Conservation (phyloP, 2,888 invertebrate species). For the Agriopis marginaria region DNA sequence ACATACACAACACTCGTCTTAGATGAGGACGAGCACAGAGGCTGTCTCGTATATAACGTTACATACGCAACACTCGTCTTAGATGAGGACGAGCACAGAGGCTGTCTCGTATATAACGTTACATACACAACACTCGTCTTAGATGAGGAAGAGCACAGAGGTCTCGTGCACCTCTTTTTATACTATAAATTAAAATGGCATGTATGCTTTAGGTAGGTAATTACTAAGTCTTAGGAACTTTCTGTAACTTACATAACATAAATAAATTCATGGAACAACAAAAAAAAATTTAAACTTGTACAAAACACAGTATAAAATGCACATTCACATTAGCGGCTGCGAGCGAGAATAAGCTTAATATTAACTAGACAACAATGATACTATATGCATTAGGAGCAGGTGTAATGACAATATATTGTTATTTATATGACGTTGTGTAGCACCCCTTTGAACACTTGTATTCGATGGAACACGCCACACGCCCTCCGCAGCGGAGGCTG, state of each 20-base stretch:
- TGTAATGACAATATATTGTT: conserved; percentile 20
- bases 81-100: conserved; percentile 63
- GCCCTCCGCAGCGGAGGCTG: background rate
- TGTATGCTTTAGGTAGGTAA: conserved; percentile 64
- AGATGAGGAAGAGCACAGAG: conserved; percentile 63
- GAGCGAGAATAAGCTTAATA: conserved; percentile 29
- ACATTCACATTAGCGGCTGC: conserved; percentile 10
- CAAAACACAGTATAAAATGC: conserved; percentile 36
- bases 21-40: conserved; percentile 63
- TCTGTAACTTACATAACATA: conserved; percentile 68
- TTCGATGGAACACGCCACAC: conserved; percentile 12
- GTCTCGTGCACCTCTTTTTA: conserved; percentile 43
- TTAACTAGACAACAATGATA: conserved; percentile 14
- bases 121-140: conserved; percentile 35
- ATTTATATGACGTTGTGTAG: conserved; percentile 35
- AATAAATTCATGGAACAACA: conserved; percentile 41
- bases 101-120: conserved; percentile 55
- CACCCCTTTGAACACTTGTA: conserved; percentile 46
- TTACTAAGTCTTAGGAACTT: conserved; percentile 78
- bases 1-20: conserved; percentile 35
- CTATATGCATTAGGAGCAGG: conserved; percentile 7
- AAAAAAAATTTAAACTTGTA: conserved; percentile 35
- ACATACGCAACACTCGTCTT: conserved; percentile 35
- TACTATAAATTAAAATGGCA: conserved; percentile 72
- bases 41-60: conserved; percentile 55